Base-by-base conservation (phyloP, 1,140 invertebrate genomes). In the Hyles vespertilio region DNA sequence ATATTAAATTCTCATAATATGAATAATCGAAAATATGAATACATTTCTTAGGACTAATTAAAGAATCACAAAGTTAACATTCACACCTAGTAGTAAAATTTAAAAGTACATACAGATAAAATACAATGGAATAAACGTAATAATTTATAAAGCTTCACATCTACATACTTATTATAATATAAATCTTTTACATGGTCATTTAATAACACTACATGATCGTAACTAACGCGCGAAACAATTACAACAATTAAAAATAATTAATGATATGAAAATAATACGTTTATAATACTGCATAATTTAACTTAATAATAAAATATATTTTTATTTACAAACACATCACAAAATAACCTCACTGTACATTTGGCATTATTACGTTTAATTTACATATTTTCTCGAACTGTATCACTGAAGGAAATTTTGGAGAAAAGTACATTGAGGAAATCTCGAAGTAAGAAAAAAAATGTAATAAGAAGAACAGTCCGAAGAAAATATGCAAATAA, bases 11-110 rank as follows among this genome's bases (percentile, higher is more conserved):
- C 72, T 79, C 72, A 70, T 70, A 83, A 80, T 73, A 79, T 70
- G 73, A 77, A 76, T 84, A 84, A 87, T 85, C 85, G 80, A 86
- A 87, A 88, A 88, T 86, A 86, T 86, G 71, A 79, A 79, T 88
- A 85, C 70, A 82, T 84, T 88, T 83, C 82, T 86, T 88, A 88
- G 6, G 56, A 72, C 67, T 88, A 88, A 59, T 70, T 77, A 76
- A 70, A 78, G 57, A 65, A 85, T 88, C 82, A 88, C 81, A 86
- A 83, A 86, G 69, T 72, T 55, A 75, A 82, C 72, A 77, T 63
- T 72, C 74, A 75, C 73, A 65, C 50, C 55, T 63, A 66, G 50
- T 51, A 52, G 52, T 64, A 33, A 67, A 49, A 62, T 69, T 56
- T 52, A 32, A 69, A 66, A 61, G 56, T 63, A 69, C n/a, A 47